Base-by-base conservation (phyloP, 1,140 invertebrate species). In the Cardiocondyla obscurior region DNA sequence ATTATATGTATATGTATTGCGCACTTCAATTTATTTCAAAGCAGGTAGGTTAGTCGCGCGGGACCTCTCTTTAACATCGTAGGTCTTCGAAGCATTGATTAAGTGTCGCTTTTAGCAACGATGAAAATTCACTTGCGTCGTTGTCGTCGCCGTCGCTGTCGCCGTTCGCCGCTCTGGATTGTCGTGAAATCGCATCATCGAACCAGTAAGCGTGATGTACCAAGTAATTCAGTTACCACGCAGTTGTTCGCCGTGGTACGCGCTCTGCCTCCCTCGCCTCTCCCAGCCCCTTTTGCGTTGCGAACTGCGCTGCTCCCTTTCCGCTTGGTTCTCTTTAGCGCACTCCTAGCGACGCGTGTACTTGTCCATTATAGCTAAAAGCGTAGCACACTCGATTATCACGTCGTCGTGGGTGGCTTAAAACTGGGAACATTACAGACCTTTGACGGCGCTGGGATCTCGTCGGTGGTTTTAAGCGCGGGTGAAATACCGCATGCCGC, bases 321-420 rank as follows among this genome's bases (percentile, higher is more conserved):
- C 65, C 81, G 72, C 39, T 36, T 16, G 49, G 19, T 55, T 69
- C 55, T 58, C 76, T 36, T 90, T 92, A 86, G 90, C 86, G 86
- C 86, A 85, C 88, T 87, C 88, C 90, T 89, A 88, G 90, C 88
- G 90, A 87, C 90, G 90, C 91, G 90, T 91, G 91, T 92, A 92
- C 92, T 92, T 92, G 90, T 91, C 92, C 92, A 93, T 93, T 93
- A 93, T 91, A 89, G 90, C 92, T 93, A 93, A 93, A 93, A 93
- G 92, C 92, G 92, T 91, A 92, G 92, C 92, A 93, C 91, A 93
- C 91, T 93, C 92, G 92, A 93, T 93, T 93, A 93, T 93, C 92
- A 91, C 91, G 90, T 92, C 90, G 90, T 90, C 85, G 91, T 86
- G 88, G 86, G 88, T 90, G 88, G 90, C 90, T 91, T 89, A 92